These are phyloP conservation scores for Poeciliopsis presidionis DNA, from an alignment of 2,797 vertebrate species.

Conservation along the genomic window DNA sequence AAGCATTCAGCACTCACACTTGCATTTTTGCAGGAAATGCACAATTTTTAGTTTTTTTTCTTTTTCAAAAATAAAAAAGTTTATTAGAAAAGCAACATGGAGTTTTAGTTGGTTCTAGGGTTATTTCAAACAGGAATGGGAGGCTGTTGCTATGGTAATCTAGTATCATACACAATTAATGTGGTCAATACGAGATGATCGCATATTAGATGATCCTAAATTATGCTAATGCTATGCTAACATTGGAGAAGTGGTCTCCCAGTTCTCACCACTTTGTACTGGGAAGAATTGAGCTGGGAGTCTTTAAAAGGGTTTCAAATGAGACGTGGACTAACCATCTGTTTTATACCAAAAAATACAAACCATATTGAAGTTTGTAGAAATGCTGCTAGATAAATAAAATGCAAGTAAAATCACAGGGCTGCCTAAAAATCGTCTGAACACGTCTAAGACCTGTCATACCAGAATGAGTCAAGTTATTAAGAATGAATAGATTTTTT, in stretches of 20 bases:
- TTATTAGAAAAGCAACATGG: neutral
- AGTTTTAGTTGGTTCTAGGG: neutral
- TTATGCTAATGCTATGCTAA: neutral
- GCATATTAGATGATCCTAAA: neutral
- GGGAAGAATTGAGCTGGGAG: neutral
- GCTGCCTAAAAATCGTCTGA: neutral
- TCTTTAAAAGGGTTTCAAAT: neutral
- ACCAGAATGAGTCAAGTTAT: neutral
- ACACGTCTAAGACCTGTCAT: neutral
- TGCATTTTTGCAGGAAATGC: too few species aligned
- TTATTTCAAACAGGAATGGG: neutral
- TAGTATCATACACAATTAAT: neutral
- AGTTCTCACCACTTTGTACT: neutral
- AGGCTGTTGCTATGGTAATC: neutral
- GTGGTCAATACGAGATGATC: neutral
- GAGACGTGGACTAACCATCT: neutral
- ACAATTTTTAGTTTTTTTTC: too few species aligned
- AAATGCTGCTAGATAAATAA: neutral
- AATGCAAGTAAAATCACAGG: neutral
- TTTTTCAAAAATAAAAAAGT: neutral
- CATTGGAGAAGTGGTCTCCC: neutral
- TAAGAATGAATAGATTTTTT: neutral
- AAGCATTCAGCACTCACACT: too few species aligned
- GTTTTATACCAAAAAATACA: neutral
- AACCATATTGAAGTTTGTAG: neutral